Evolutionary conservation across 1,140 invertebrate genomes (phyloP).

Genomic region (Lerema accius): DNA sequence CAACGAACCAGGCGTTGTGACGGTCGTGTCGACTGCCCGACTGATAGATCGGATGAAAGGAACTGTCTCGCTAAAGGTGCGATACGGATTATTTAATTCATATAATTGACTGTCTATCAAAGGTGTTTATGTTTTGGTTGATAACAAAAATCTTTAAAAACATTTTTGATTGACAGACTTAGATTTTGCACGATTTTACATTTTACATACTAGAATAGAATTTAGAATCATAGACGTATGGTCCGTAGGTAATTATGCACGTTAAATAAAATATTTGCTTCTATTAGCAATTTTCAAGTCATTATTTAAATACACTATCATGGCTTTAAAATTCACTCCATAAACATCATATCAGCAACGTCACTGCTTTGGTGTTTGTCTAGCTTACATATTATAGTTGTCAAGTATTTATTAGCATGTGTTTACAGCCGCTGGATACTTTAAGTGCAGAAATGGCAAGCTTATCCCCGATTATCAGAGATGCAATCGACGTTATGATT

Average conservation of each 20-base stretch:
- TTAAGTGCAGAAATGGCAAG: conserved; percentile 87
- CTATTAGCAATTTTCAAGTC: not conserved
- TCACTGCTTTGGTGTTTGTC: conserved; percentile 14
- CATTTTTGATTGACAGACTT: no score
- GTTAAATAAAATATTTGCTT: not conserved
- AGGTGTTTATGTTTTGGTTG: no score
- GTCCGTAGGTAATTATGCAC: no score
- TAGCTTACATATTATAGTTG: not conserved
- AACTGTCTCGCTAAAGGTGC: conserved; percentile 85
- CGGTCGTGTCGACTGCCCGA: conserved; percentile 86
- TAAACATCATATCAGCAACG: not conserved
- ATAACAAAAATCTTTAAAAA: no score
- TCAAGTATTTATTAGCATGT: conserved; percentile 47
- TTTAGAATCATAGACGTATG: no score
- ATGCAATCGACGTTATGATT: conserved; percentile 88
- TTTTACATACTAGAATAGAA: no score
- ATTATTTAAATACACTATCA: not conserved
- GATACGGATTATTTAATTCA: conserved; percentile 10
- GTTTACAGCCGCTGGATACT: conserved; percentile 83
- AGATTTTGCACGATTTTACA: no score
- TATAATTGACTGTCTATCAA: not conserved
- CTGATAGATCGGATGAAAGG: conserved; percentile 87
- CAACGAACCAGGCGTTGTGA: conserved; percentile 85
- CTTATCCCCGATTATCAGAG: conserved; percentile 84
- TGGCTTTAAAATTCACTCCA: not conserved